Conservation (phyloP, 2,113 vertebrate genomes). For the Saguinus midas region DNA sequence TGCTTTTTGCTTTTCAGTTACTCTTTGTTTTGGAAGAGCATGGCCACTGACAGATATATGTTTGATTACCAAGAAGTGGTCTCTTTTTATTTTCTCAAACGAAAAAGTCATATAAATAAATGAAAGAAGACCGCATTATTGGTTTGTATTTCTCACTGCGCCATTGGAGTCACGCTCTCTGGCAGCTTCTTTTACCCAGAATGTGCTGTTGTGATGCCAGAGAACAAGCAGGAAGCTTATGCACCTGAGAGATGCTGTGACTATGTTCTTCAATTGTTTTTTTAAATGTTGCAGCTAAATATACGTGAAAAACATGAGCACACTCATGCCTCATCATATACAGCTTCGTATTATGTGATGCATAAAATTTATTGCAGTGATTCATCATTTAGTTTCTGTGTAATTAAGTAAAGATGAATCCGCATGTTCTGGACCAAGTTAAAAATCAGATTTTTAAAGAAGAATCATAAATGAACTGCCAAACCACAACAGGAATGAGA, state of each 20-base stretch:
- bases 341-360: not conserved
- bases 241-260: not conserved
- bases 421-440: not conserved
- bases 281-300: not conserved
- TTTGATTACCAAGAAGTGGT: not conserved
- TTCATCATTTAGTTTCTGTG: not conserved
- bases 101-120: not conserved
- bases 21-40: not conserved
- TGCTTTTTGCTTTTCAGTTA: slow-evolving; percentile 4
- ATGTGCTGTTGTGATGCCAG: accelerated
- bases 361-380: not conserved
- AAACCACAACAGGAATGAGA: not conserved
- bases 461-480: not conserved
- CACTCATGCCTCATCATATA: not conserved
- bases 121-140: not conserved
- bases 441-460: not conserved
- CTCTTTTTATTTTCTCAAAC: not conserved
- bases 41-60: not conserved
- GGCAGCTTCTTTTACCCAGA: not conserved
- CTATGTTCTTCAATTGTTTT: not conserved
- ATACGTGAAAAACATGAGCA: not conserved
- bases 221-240: not conserved
- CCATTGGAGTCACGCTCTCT: not conserved
- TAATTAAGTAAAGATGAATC: not conserved
- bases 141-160: not conserved